A percentile compares a stretch with the other conserved stretches of the same genome.
Conservation (phyloP, 2,113 vertebrate species). For the Mesitornis unicolor region DNA sequence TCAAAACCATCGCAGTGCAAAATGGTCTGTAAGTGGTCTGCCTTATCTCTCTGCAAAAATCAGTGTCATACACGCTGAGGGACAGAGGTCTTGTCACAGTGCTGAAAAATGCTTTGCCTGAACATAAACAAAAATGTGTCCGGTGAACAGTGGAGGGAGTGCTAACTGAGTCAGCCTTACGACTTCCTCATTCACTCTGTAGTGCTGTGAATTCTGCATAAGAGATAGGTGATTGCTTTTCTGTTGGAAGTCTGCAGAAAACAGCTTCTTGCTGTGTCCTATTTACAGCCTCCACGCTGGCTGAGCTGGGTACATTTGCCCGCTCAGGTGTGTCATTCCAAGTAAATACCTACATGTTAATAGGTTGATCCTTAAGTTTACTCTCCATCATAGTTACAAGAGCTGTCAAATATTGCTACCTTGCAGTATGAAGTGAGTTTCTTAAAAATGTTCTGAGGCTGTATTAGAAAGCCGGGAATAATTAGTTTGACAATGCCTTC, state of each 20-base stretch:
- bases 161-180: not conserved
- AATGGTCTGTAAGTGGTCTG: not conserved
- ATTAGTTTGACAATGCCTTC: not conserved
- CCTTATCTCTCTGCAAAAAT: not conserved
- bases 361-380: not conserved
- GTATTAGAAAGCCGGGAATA: not conserved
- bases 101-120: not conserved
- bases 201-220: not conserved
- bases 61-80: not conserved
- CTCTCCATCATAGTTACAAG: not conserved
- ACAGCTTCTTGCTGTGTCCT: not conserved
- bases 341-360: not conserved
- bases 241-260: conserved; percentile 33
- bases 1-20: not conserved
- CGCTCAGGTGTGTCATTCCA: not conserved
- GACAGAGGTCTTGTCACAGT: not conserved
- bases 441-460: not conserved
- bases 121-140: not conserved
- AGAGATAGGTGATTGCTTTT: not conserved
- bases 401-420: not conserved
- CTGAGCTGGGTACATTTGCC: not conserved
- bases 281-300: not conserved
- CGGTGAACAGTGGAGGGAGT: not conserved
- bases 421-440: not conserved
- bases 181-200: not conserved